Conservation (phyloP, 1,140 invertebrate genomes). For the Neelides sp. region DNA sequence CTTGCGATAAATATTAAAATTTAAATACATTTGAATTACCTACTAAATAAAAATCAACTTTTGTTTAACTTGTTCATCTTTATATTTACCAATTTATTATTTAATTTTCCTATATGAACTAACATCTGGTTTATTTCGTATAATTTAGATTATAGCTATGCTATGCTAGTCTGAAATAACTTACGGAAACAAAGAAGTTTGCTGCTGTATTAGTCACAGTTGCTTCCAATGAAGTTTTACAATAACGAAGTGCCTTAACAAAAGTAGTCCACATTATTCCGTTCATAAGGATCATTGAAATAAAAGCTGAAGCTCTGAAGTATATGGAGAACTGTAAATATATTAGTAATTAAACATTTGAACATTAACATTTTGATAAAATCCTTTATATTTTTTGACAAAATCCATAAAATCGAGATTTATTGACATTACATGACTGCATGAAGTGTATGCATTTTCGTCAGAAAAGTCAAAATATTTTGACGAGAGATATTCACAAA, state of each 20-base stretch:
- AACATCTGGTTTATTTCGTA: too few species aligned
- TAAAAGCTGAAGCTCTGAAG: conserved; percentile 32
- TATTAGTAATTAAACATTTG: conserved; percentile 1
- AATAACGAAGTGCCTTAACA: conserved; percentile 36
- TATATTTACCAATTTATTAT: too few species aligned
- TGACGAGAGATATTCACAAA: conserved; percentile 30
- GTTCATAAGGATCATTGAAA: conserved; percentile 36
- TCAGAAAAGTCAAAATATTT: conserved; percentile 8
- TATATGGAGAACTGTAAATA: conserved; percentile 28
- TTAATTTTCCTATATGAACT: too few species aligned
- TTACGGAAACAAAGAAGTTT: conserved; percentile 39
- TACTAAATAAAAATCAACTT: too few species aligned
- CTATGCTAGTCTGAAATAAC: conserved; percentile 7
- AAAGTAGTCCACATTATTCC: conserved; percentile 38
- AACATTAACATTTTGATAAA: too few species aligned
- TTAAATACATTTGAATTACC: too few species aligned
- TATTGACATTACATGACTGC: conserved; percentile 25
- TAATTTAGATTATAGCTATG: too few species aligned
- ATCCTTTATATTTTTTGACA: conserved; percentile 1
- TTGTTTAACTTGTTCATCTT: too few species aligned
- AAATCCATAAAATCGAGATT: neutral
- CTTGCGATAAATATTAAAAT: too few species aligned
- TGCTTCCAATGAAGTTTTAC: conserved; percentile 37
- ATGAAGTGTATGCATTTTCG: conserved; percentile 17
- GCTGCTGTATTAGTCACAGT: conserved; percentile 38